These are phyloP conservation scores for Zaprionus lachaisei DNA, from an alignment of 1,140 invertebrate species.

Conservation along the genomic window DNA sequence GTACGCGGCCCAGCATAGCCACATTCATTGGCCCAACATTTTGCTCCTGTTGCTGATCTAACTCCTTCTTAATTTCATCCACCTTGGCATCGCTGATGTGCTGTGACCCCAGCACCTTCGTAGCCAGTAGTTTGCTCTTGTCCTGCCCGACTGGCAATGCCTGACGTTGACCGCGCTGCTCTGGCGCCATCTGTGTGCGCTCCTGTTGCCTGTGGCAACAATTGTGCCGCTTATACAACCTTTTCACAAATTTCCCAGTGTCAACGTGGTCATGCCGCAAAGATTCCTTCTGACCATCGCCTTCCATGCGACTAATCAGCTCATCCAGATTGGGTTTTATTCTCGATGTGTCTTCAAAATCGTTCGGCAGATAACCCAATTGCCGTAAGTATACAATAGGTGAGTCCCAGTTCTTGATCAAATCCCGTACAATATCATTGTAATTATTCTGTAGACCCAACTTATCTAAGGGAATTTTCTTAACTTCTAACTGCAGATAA, in stretches of 20 bases:
- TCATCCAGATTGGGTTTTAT: constrained; percentile 61
- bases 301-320: constrained; percentile 46
- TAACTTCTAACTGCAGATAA: not conserved
- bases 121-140: not conserved
- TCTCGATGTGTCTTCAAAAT: constrained; percentile 57
- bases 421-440: constrained; percentile 49
- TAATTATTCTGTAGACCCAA: constrained; percentile 26
- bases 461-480: not conserved
- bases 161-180: not conserved
- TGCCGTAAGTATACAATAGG: constrained; percentile 56
- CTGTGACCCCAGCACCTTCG: not conserved
- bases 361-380: constrained; percentile 54
- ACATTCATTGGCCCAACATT: not conserved
- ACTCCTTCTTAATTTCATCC: not conserved
- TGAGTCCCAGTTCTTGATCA: constrained; percentile 67
- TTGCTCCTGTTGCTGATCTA: not conserved
- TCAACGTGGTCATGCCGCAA: not conserved
- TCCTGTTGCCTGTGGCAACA: not conserved
- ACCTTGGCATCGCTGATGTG: not conserved
- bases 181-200: not conserved
- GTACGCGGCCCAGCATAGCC: not conserved
- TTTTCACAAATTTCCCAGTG: not conserved
- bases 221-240: not conserved
- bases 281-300: constrained; percentile 9
- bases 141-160: not conserved